Evolutionary conservation across 2,113 vertebrate species (phyloP).

Genomic region (Tragelaphus buxtoni): DNA sequence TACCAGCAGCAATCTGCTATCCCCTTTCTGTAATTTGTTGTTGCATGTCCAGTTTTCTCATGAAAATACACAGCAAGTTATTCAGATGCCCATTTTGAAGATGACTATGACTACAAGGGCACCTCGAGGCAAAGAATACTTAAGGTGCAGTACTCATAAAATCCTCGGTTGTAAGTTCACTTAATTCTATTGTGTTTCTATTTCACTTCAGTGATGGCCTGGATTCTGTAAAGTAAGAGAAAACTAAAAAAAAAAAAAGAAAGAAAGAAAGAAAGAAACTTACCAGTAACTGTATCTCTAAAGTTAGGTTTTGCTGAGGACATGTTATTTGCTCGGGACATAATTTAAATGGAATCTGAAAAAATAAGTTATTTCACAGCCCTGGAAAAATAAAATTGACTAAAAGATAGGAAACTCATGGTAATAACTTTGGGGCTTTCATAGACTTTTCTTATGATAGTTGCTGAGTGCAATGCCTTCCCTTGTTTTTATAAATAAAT

Average conservation of each 20-base stretch:
- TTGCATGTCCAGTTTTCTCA: conserved; percentile 11
- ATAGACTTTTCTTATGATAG: conserved; percentile 37
- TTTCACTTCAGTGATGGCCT: too few relatives aligned
- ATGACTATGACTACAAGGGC: conserved; percentile 65
- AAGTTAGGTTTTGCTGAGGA: conserved; percentile 60
- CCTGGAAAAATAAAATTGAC: conserved; percentile 47
- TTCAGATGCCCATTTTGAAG: conserved; percentile 3
- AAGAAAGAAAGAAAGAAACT: not conserved
- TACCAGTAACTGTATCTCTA: conserved; percentile 44
- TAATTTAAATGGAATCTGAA: conserved; percentile 54
- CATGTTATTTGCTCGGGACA: conserved; percentile 44
- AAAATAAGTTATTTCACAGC: conserved; percentile 57
- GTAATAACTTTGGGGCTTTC: conserved; percentile 49
- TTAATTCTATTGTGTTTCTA: too few relatives aligned
- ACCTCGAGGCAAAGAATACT: conserved; percentile 52
- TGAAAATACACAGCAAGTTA: conserved; percentile 32
- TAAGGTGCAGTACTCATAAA: conserved; percentile 61
- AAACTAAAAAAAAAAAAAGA: not conserved
- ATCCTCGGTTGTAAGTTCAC: conserved; percentile 35
- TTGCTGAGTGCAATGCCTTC: conserved; percentile 27
- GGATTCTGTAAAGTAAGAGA: too few relatives aligned
- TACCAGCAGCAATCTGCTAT: not conserved
- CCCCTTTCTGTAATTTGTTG: conserved; percentile 11
- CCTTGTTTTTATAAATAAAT: conserved; percentile 56
- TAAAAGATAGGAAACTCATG: conserved; percentile 56